A percentile compares a stretch with the other conserved stretches of the same genome.
These are phyloP conservation scores for Labroides dimidiatus DNA, from an alignment of 2,797 vertebrate species.

Conservation along the genomic window DNA sequence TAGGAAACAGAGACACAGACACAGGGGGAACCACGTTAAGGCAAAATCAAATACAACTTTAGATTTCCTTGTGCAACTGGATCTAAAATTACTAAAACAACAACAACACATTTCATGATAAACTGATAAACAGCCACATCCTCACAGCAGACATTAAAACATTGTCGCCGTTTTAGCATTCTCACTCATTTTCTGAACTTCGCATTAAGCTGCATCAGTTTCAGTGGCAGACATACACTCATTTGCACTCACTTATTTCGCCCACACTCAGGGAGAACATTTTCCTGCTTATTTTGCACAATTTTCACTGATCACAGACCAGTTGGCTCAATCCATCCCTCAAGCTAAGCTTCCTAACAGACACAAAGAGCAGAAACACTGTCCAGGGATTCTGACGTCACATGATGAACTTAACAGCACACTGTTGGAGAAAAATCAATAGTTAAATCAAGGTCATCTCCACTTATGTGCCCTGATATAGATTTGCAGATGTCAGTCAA, in stretches of 20 bases:
- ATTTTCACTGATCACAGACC: constrained; percentile 37
- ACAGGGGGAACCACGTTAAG: constrained; percentile 34
- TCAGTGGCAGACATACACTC: too few species aligned
- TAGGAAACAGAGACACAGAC: constrained; percentile 57
- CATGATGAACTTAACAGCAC: constrained; percentile 35
- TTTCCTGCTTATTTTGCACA: constrained; percentile 32
- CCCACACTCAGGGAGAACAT: constrained; percentile 22
- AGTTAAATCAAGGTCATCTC: constrained; percentile 56
- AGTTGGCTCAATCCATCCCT: constrained; percentile 16
- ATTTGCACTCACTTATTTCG: constrained; percentile 12
- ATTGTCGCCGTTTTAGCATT: constrained; percentile 1
- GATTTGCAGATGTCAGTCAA: constrained; percentile 35
- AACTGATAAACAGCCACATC: constrained; percentile 2
- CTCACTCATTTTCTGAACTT: constrained; percentile 1
- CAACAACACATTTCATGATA: background rate
- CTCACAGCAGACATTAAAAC: background rate
- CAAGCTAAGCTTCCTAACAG: constrained; percentile 26
- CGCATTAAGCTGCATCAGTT: constrained; percentile 13
- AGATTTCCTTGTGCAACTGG: background rate
- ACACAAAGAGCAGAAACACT: constrained; percentile 30
- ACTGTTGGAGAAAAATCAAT: constrained; percentile 57
- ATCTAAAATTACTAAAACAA: too few species aligned
- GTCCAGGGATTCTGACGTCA: constrained; percentile 14
- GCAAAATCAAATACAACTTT: constrained; percentile 1
- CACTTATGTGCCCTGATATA: constrained; percentile 30